Percentiles rank a stretch among this genome's conserved stretches.
phyloP scores from a whole-genome alignment of 1,140 invertebrate genomes.

The Brachionus sp. region DNA sequence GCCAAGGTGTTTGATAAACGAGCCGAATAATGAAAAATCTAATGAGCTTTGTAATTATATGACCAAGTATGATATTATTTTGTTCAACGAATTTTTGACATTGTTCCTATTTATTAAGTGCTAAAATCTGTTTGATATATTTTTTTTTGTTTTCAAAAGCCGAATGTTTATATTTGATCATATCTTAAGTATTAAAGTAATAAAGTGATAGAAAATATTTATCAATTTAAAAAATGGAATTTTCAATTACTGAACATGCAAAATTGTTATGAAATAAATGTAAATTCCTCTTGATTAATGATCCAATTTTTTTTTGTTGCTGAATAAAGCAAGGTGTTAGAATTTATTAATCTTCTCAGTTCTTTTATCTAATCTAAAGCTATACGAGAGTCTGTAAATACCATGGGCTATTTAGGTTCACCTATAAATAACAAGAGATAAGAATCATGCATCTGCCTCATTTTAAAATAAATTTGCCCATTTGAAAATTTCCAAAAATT shows the following conservation, averaged over 20 bases:
- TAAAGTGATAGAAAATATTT: constrained; percentile 5
- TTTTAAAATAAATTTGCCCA: too few species aligned
- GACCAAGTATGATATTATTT: background rate
- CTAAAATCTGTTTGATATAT: background rate
- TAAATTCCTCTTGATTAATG: background rate
- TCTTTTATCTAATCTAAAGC: background rate
- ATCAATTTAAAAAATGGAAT: background rate
- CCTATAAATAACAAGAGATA: too few species aligned
- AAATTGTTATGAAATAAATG: background rate
- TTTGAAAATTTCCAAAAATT: too few species aligned
- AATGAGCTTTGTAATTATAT: background rate
- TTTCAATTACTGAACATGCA: background rate
- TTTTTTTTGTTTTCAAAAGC: background rate
- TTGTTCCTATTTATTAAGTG: background rate
- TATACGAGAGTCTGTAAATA: too few species aligned
- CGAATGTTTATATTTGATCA: background rate
- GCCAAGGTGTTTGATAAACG: background rate
- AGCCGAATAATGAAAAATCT: background rate
- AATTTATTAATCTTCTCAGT: background rate
- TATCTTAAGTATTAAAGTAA: background rate
- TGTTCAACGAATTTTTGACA: background rate
- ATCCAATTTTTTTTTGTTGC: background rate
- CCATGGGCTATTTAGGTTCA: too few species aligned
- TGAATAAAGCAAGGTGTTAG: background rate
- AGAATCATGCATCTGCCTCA: too few species aligned